Base-by-base conservation (phyloP, 2,888 invertebrate genomes). In the Hedychridium roseum region DNA sequence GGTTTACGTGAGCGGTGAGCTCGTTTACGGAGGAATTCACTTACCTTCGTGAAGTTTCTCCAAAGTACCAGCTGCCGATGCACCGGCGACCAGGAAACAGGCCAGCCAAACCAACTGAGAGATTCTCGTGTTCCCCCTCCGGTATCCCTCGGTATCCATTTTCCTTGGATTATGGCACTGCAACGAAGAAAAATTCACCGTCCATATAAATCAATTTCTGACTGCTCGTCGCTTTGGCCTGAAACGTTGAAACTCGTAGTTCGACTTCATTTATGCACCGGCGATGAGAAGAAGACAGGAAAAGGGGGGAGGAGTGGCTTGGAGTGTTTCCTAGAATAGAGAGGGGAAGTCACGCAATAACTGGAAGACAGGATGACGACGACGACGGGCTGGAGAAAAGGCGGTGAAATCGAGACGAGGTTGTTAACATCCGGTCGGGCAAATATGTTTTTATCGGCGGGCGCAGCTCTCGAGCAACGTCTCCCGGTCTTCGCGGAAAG, bases 21-120 rank as follows among this genome's bases (percentile, higher is more conserved):
- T n/a, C n/a, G n/a, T n/a, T n/a, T n/a, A n/a, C n/a, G 16, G 27
- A 3, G 16, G 3, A n/a, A 15, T 2, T 2, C 7, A 66, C 75
- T 74, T 50, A 76, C 76, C 76, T 75, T 76, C 76, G 62, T 76
- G 76, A 15, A 76, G 66, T 57, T 77, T 77, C 57, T 76, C 76
- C 68, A 77, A 47, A 27, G 76, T 76, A 20, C 76, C 74, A 42
- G 58, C 71, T 28, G 73, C 73, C 37, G 68, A 64, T 44, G 66
- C 61, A 40, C 59, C 70, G 43, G 60, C 62, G 53, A 71, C 51
- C 28, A 71, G 64, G 40, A 61, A 56, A n/a, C n/a, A n/a, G 36
- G 50, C 54, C 36, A 69, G 43, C 68, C 71, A 70, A 16, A 68
- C 51, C 26, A 71, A 56, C 42, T 60, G 43, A 52, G 61, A 50